phyloP scores from a whole-genome alignment of 1,140 invertebrate genomes.

The Drosophila tropicalis region DNA sequence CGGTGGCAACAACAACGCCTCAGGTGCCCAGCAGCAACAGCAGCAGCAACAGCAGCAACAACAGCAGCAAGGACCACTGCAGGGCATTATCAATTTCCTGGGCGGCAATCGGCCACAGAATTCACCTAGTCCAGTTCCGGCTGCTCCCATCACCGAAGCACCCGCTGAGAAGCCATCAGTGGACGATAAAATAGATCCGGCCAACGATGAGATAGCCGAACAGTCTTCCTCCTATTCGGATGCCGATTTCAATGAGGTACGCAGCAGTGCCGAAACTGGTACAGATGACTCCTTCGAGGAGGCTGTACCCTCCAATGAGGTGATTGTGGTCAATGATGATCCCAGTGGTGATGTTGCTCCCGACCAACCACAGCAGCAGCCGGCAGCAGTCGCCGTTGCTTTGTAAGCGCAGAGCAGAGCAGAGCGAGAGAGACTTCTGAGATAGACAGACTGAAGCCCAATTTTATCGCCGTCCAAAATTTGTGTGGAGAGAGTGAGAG shows the following conservation, averaged over 20 bases:
- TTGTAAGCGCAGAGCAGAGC: conserved; percentile 19
- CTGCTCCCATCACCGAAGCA: conserved; percentile 30
- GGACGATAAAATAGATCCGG: conserved; percentile 62
- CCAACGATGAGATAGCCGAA: conserved; percentile 45
- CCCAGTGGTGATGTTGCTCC: conserved; percentile 18
- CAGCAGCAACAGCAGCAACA: conserved; percentile 36
- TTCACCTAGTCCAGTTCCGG: conserved; percentile 28
- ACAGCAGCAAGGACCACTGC: conserved; percentile 58
- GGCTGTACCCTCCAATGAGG: conserved; percentile 66
- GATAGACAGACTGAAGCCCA: conserved; percentile 56
- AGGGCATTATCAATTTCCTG: conserved; percentile 73
- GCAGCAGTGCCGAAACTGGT: conserved; percentile 61
- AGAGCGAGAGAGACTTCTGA: background rate
- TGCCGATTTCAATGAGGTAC: conserved; percentile 58
- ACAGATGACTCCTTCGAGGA: conserved; percentile 71
- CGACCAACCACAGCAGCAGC: conserved; percentile 20
- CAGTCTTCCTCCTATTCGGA: conserved; percentile 27
- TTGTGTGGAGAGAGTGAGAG: conserved; percentile 6
- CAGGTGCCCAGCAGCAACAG: conserved; percentile 41
- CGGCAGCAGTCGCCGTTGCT: conserved; percentile 32
- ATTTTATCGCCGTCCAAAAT: conserved; percentile 54
- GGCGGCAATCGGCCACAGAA: conserved; percentile 75
- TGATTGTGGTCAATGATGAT: conserved; percentile 77
- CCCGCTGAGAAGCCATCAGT: conserved; percentile 42
- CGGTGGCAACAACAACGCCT: conserved; percentile 58